These are phyloP conservation scores for Nixonia krombeini DNA, from an alignment of 1,140 invertebrate genomes.

Conservation along the genomic window DNA sequence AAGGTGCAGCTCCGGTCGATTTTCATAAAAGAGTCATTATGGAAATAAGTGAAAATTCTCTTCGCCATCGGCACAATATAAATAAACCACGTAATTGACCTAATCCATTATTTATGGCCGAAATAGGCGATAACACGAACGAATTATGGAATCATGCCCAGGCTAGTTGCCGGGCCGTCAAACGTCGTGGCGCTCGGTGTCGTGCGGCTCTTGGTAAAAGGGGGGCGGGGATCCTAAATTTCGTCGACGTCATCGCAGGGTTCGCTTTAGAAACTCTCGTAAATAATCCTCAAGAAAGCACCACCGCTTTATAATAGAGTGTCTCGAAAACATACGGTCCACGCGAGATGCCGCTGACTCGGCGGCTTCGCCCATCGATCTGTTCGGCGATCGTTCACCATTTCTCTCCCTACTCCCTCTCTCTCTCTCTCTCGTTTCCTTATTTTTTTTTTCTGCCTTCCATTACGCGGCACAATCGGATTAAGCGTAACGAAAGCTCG, in stretches of 20 bases:
- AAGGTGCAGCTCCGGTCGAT: too few relatives aligned
- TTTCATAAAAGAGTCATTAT: too few relatives aligned
- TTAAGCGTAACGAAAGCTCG: slow-evolving; percentile 39
- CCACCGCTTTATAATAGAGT: slow-evolving; percentile 21
- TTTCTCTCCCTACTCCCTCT: neutral
- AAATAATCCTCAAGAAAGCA: slow-evolving; percentile 49
- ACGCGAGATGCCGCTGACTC: slow-evolving; percentile 31
- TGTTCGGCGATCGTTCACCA: slow-evolving; percentile 29
- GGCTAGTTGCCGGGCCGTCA: slow-evolving; percentile 39
- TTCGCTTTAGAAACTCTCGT: slow-evolving; percentile 51
- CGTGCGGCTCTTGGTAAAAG: slow-evolving; percentile 21
- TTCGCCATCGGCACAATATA: too few relatives aligned
- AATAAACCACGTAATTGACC: too few relatives aligned
- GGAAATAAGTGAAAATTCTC: too few relatives aligned
- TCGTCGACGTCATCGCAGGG: slow-evolving; percentile 50
- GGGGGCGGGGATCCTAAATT: slow-evolving; percentile 44
- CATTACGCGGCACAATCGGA: slow-evolving; percentile 31
- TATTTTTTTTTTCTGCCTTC: slow-evolving; percentile 19
- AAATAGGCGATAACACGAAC: slow-evolving; percentile 32
- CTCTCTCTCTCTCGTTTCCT: slow-evolving; percentile 17
- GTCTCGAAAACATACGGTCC: slow-evolving; percentile 30
- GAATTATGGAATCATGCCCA: slow-evolving; percentile 33
- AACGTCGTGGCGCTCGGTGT: slow-evolving; percentile 16
- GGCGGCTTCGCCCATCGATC: slow-evolving; percentile 38
- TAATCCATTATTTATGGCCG: slow-evolving; percentile 33